phyloP scores from a whole-genome alignment of 2,113 vertebrate species.

The Gracilinanus agilis region DNA sequence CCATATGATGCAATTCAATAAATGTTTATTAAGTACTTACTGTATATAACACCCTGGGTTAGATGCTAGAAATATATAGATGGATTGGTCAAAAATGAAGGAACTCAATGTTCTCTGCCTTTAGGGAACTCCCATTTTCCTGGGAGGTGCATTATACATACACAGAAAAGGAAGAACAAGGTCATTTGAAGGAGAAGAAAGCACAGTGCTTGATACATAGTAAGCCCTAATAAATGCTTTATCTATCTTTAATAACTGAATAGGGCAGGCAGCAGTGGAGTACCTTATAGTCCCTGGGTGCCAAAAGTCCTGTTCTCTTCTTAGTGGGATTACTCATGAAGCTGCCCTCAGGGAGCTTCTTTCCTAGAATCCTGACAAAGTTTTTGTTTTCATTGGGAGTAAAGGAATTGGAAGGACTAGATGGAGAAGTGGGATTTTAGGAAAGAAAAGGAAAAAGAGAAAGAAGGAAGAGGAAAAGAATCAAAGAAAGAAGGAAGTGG shows the following conservation, averaged over 20 bases:
- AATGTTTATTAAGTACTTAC: background rate
- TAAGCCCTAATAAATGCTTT: background rate
- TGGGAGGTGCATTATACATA: background rate
- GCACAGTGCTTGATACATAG: background rate
- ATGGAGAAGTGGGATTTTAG: background rate
- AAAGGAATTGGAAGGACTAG: background rate
- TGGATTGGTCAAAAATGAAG: background rate
- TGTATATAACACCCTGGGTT: background rate
- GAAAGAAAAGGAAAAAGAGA: background rate
- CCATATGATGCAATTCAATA: background rate
- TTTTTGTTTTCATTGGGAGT: background rate
- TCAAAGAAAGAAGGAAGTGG: too few species aligned
- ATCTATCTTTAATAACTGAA: background rate
- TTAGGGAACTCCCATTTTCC: background rate
- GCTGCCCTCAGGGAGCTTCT: background rate
- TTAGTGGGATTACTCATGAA: background rate
- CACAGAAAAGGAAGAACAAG: background rate
- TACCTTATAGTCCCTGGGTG: background rate
- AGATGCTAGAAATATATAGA: background rate
- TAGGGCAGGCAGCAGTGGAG: background rate
- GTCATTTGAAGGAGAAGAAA: background rate
- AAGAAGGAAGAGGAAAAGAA: background rate
- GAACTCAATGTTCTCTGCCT: background rate
- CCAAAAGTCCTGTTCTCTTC: background rate
- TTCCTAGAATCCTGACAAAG: background rate